Base-by-base conservation (phyloP, 1,140 invertebrate genomes). In the Drosophila leontia region DNA sequence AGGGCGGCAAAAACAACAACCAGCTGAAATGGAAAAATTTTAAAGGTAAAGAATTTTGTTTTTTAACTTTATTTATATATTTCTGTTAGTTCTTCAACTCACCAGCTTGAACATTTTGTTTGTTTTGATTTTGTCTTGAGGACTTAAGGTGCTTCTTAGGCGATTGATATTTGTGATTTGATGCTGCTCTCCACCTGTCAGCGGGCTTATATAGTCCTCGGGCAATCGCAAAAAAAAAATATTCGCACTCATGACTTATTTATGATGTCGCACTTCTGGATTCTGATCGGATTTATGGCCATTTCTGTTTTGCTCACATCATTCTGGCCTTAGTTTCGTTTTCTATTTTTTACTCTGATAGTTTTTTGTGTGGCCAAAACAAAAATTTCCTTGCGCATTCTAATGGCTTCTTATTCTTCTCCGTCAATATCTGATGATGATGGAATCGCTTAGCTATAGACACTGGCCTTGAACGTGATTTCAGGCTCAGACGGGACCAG, bases 31-130 rank as follows among this genome's bases (percentile, higher is more conserved):
- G 8, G 11, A 29, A 6, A 0, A 29, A 29, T 29, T 29, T 29
- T 29, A 29, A 29, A 6, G 26, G n/a, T n/a, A n/a, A n/a, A n/a
- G n/a, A n/a, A 26, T 26, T 26, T 26, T 23, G 23, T 23, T 53
- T 35, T 35, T 19, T 6, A 23, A 4, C 1, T 23, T 23, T 23
- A 23, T 23, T 23, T 23, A 23, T 2, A 57, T 47, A 17, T 55
- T 35, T 45, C 35, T 32, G 58, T 35, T 35, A 9, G 39, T 4
- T 35, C 58, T 47, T n/a, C 12, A 47, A 88, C 91, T 88, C 75
- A 92, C 91, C 44, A 92, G 83, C 83, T 92, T 92, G 81, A 92
- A 92, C 91, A 92, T 92, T 82, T 92, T 92, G 79, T 34, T 44
- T 64, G 58, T 48, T 62, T 78, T 63, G 39, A 60, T 74, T 71